These are phyloP conservation scores for Staurois parvus DNA, from an alignment of 2,797 vertebrate genomes.

Conservation along the genomic window DNA sequence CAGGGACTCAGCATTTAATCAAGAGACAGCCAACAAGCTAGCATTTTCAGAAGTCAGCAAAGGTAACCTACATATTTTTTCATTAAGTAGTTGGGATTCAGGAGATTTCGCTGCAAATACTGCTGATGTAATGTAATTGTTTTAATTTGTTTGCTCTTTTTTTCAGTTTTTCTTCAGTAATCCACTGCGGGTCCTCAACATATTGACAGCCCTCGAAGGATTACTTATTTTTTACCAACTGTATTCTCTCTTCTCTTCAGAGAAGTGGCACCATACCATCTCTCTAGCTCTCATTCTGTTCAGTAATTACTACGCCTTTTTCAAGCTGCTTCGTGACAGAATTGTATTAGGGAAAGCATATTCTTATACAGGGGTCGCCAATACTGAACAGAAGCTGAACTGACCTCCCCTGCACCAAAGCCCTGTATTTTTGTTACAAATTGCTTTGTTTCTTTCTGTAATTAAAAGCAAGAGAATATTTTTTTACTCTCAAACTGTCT, in stretches of 20 bases:
- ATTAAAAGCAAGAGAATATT: conserved; percentile 90
- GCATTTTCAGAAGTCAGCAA: too few species aligned
- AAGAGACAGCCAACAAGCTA: too few species aligned
- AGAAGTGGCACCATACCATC: conserved; percentile 98
- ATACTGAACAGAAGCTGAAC: conserved; percentile 89
- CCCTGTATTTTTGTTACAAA: conserved; percentile 96
- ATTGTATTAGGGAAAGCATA: conserved; percentile 97
- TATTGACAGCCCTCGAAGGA: conserved; percentile 94
- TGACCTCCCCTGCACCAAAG: conserved; percentile 77
- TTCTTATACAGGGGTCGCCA: conserved; percentile 84
- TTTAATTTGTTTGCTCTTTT: background rate
- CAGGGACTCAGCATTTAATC: too few species aligned
- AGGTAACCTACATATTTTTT: background rate
- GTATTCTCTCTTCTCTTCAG: conserved; percentile 93
- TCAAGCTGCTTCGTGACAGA: conserved; percentile 96
- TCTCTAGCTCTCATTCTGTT: conserved; percentile 97
- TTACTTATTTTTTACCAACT: conserved; percentile 98
- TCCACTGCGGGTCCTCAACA: conserved; percentile 96
- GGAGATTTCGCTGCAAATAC: background rate
- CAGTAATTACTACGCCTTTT: conserved; percentile 99
- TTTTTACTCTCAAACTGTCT: conserved; percentile 88
- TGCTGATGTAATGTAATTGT: too few species aligned
- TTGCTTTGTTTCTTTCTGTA: conserved; percentile 85
- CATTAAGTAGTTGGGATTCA: background rate
- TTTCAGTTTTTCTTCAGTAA: conserved; percentile 98